phyloP scores from a whole-genome alignment of 1,140 invertebrate species.

The Trachymyrmex cornetzi region DNA sequence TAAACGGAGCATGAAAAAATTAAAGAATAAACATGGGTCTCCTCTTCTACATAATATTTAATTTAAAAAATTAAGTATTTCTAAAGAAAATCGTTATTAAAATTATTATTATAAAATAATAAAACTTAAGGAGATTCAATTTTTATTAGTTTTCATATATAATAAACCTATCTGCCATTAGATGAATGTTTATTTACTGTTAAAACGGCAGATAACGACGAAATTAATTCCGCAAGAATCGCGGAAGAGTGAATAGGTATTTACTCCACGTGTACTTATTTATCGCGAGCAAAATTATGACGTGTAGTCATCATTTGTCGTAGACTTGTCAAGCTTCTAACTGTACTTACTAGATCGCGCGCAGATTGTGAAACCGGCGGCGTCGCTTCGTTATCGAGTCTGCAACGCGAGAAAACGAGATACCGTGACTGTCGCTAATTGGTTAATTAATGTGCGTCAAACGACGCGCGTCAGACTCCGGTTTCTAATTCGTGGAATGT shows the following conservation, averaged over 20 bases:
- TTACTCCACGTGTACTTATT: slow-evolving; percentile 20
- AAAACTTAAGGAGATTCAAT: no score
- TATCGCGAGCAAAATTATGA: slow-evolving; percentile 43
- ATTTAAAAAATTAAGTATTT: neutral
- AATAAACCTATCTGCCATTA: neutral
- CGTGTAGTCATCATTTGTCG: slow-evolving; percentile 30
- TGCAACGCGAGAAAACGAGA: neutral
- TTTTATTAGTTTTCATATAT: no score
- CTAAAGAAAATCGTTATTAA: neutral
- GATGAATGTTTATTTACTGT: slow-evolving; percentile 30
- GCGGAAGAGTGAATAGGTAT: slow-evolving; percentile 11
- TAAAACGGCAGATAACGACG: slow-evolving; percentile 15
- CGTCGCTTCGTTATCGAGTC: neutral
- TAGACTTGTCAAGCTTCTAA: slow-evolving; percentile 14
- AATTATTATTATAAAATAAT: neutral
- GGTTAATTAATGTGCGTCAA: slow-evolving; percentile 32
- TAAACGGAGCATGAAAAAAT: neutral
- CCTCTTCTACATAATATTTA: neutral
- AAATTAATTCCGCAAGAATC: no score
- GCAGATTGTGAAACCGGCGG: slow-evolving; percentile 10
- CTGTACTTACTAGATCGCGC: slow-evolving; percentile 49
- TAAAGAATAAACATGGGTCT: neutral
- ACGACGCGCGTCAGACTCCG: neutral
- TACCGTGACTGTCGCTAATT: slow-evolving; percentile 34
- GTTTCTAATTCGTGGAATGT: slow-evolving; percentile 12